Conservation (phyloP, 2,113 vertebrate species). For the Xiphophorus couchianus region DNA sequence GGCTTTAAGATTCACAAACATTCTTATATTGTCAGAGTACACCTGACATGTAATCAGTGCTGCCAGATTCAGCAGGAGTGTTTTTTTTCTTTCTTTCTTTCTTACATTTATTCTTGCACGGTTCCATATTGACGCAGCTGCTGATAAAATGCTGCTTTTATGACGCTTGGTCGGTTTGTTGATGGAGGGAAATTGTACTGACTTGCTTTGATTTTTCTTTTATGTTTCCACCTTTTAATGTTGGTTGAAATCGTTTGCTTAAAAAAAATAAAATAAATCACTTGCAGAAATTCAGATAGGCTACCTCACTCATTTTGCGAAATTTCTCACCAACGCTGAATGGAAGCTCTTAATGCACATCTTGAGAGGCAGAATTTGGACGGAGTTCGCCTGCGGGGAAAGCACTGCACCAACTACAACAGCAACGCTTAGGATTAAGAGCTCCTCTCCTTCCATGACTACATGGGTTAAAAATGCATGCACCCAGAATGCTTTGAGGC, state of each 20-base stretch:
- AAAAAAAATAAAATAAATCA: not conserved
- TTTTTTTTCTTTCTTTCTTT: not conserved
- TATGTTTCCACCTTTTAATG: constrained; percentile 7
- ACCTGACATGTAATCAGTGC: constrained; percentile 1
- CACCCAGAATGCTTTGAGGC: constrained; percentile 19
- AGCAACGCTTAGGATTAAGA: constrained; percentile 26
- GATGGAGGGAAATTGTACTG: not conserved
- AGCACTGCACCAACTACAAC: constrained; percentile 4
- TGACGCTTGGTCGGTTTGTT: constrained; percentile 1
- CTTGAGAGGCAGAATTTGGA: constrained; percentile 31
- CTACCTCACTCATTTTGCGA: not conserved
- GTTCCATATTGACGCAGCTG: constrained; percentile 12
- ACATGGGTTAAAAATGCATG: constrained; percentile 61
- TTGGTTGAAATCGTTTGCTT: not conserved
- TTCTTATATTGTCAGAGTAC: constrained; percentile 4
- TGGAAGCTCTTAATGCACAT: constrained; percentile 19
- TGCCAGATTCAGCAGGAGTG: not conserved
- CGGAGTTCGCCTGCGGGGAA: constrained; percentile 17
- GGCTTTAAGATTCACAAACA: constrained; percentile 4
- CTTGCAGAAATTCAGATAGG: constrained; percentile 4
- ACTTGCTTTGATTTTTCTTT: constrained; percentile 31
- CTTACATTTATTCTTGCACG: not conserved
- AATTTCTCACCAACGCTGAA: constrained; percentile 20
- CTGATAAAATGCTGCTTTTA: constrained; percentile 24
- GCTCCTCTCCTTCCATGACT: constrained; percentile 15